These are phyloP conservation scores for Quadroppia sp. DNA, from an alignment of 2,888 invertebrate genomes.

Conservation along the genomic window DNA sequence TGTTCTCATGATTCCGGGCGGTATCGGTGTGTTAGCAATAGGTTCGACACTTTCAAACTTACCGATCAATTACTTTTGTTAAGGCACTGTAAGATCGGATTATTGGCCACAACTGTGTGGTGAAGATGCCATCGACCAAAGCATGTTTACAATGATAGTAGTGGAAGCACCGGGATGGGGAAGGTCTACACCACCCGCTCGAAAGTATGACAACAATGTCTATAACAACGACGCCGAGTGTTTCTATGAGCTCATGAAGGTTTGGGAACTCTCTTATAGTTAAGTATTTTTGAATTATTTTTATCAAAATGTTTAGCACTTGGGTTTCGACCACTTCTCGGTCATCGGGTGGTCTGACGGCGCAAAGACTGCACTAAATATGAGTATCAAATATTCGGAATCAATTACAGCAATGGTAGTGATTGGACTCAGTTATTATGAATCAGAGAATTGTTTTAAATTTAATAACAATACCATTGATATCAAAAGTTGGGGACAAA, in stretches of 20 bases:
- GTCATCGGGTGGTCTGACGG: slow-evolving; percentile 54
- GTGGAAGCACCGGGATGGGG: slow-evolving; percentile 39
- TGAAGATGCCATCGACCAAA: slow-evolving; percentile 4
- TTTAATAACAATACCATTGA: not conserved
- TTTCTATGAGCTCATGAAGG: slow-evolving; percentile 28
- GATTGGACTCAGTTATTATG: no score
- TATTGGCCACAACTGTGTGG: not conserved
- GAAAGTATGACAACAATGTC: not conserved
- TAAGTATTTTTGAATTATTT: no score
- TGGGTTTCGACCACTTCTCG: not conserved
- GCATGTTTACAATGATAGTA: slow-evolving; percentile 24
- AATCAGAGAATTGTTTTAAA: not conserved
- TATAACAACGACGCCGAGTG: slow-evolving; percentile 30
- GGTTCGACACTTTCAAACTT: no score
- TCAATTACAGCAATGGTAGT: slow-evolving; percentile 50
- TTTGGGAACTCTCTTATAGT: no score
- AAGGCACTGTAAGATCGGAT: not conserved
- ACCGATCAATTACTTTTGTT: no score
- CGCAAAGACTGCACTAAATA: slow-evolving; percentile 51
- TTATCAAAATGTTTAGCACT: no score
- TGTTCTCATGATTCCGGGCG: slow-evolving; percentile 72
- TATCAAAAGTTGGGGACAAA: not conserved
- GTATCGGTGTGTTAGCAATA: no score
- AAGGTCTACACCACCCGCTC: slow-evolving; percentile 10
- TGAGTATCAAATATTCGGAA: slow-evolving; percentile 51